phyloP scores from a whole-genome alignment of 2,113 vertebrate species.

The Mormyrus lacerda region DNA sequence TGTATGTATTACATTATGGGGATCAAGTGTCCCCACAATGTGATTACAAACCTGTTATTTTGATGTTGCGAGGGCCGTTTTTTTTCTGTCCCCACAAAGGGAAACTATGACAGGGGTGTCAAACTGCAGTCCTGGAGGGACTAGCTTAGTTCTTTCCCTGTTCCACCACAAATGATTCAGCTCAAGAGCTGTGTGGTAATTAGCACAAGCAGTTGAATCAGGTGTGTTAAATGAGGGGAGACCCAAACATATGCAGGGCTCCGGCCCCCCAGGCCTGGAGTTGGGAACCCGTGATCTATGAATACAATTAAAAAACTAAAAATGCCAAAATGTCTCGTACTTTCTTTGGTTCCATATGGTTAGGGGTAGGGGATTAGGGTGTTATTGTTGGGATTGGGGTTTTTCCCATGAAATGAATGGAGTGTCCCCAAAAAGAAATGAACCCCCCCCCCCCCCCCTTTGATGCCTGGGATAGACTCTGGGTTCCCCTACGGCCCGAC shows the following conservation, averaged over 20 bases:
- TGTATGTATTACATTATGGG: background rate
- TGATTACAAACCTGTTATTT: background rate
- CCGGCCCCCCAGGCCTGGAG: no score
- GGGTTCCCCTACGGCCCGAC: background rate
- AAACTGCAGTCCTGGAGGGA: no score
- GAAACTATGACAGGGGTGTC: background rate
- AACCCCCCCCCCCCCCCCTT: background rate
- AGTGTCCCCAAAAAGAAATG: background rate
- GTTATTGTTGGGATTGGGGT: background rate
- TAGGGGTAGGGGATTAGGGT: background rate
- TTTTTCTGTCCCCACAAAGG: background rate
- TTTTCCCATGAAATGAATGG: background rate
- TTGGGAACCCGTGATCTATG: background rate
- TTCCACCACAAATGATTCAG: no score
- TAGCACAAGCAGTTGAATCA: no score
- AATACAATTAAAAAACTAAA: background rate
- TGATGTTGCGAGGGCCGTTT: background rate
- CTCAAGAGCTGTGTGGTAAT: no score
- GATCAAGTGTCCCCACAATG: background rate
- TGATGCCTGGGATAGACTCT: background rate
- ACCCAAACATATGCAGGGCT: no score
- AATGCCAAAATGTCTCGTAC: background rate
- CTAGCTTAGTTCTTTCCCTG: no score
- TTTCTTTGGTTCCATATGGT: background rate
- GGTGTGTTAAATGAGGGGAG: no score